phyloP scores from a whole-genome alignment of 2,113 vertebrate genomes.

The Onychostruthus taczanowskii region DNA sequence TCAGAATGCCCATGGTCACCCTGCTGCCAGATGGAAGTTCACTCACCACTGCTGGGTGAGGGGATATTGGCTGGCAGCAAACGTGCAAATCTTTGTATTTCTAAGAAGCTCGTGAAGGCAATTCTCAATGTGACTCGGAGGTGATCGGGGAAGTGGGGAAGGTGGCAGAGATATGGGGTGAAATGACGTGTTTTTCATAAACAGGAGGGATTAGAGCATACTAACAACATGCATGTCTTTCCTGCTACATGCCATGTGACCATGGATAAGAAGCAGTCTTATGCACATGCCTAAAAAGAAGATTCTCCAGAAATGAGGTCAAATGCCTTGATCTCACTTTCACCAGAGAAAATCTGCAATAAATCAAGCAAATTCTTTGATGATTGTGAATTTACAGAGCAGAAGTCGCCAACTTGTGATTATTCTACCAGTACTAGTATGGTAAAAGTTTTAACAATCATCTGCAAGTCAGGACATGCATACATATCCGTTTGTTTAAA shows the following conservation, averaged over 20 bases:
- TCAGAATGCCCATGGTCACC: neutral
- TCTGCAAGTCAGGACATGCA: neutral
- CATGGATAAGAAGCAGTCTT: neutral
- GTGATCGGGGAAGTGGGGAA: neutral
- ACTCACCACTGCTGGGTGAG: no score
- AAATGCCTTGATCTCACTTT: neutral
- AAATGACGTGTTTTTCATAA: neutral
- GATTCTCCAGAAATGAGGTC: neutral
- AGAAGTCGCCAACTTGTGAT: neutral
- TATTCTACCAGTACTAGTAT: neutral
- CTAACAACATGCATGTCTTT: neutral
- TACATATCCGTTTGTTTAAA: neutral
- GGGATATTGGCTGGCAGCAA: neutral
- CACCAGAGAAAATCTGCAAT: slow-evolving; percentile 5
- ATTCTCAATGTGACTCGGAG: neutral
- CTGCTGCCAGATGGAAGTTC: neutral
- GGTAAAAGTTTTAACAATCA: neutral
- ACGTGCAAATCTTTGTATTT: neutral
- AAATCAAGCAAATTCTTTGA: neutral
- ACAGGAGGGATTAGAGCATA: neutral
- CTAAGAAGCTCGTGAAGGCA: neutral
- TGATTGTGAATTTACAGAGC: neutral
- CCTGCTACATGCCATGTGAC: neutral
- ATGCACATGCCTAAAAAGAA: neutral
- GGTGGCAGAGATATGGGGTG: neutral